Percentiles rank a stretch among this genome's conserved stretches.
phyloP scores from a whole-genome alignment of 2,888 invertebrate genomes.

The Dicranocentrus wangi region DNA sequence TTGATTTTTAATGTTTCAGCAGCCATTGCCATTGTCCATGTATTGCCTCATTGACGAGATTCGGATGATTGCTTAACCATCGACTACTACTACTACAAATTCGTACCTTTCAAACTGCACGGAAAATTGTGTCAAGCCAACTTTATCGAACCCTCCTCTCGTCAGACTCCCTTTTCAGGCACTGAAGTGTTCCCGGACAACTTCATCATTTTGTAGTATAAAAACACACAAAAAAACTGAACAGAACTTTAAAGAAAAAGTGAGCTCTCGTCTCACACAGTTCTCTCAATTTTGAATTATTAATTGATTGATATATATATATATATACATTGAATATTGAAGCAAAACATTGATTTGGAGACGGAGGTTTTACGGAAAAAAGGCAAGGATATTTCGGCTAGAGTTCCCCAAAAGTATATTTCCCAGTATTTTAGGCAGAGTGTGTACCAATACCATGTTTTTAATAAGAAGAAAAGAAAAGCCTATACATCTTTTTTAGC shows the following conservation, averaged over 20 bases:
- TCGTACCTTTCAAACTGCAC: conserved; percentile 65
- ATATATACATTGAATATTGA: not conserved
- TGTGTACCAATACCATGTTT: not conserved
- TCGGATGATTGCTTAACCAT: conserved; percentile 66
- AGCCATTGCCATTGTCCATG: conserved; percentile 67
- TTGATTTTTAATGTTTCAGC: conserved; percentile 68
- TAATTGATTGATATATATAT: not conserved
- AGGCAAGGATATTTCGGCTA: too few species aligned
- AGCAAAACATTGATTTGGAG: not conserved
- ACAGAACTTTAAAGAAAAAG: too few species aligned
- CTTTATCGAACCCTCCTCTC: conserved; percentile 45
- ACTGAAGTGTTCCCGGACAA: conserved; percentile 43
- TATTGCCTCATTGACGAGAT: conserved; percentile 71
- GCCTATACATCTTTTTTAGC: too few species aligned
- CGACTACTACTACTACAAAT: conserved; percentile 58
- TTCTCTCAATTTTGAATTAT: conserved; percentile 4
- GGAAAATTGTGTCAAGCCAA: conserved; percentile 58
- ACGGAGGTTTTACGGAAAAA: not conserved
- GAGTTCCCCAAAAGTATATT: too few species aligned
- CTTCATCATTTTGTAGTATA: conserved; percentile 30
- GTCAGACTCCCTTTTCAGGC: conserved; percentile 40
- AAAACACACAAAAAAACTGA: not conserved
- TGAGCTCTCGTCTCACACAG: too few species aligned
- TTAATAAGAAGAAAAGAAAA: not conserved
- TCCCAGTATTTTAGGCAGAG: not conserved